These are phyloP conservation scores for Labeo rohita DNA, from an alignment of 2,113 vertebrate species.

Conservation along the genomic window DNA sequence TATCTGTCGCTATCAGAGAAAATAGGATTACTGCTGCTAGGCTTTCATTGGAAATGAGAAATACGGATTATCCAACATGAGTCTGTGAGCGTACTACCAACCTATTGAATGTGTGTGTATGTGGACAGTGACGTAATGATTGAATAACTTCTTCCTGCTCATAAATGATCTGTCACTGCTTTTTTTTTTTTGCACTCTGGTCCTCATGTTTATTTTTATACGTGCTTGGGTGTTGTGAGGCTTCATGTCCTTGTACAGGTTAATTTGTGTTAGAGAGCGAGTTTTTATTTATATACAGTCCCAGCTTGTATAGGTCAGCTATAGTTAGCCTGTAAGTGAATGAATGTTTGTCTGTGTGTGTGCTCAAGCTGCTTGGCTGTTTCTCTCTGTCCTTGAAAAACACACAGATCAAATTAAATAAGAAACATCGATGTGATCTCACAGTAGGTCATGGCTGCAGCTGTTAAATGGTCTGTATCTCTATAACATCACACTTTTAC, in stretches of 20 bases:
- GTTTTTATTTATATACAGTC: not conserved
- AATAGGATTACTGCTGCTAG: slow-evolving; percentile 63
- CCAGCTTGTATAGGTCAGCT: not conserved
- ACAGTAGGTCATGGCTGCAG: slow-evolving; percentile 55
- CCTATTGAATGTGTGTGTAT: slow-evolving; percentile 8
- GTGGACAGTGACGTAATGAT: not conserved
- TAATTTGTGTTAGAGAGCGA: not conserved
- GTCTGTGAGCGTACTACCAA: slow-evolving; percentile 24
- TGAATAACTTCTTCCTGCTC: slow-evolving; percentile 2
- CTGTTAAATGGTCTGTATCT: slow-evolving; percentile 45
- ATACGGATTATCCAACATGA: slow-evolving; percentile 59
- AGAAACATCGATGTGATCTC: slow-evolving; percentile 2
- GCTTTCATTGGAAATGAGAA: slow-evolving; percentile 59
- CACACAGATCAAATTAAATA: slow-evolving; percentile 13
- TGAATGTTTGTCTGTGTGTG: not conserved
- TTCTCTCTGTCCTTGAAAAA: slow-evolving; percentile 14
- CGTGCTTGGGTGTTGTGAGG: not conserved
- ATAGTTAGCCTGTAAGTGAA: not conserved
- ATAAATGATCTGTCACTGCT: slow-evolving; percentile 8
- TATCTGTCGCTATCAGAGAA: slow-evolving; percentile 35
- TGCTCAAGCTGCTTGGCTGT: not conserved
- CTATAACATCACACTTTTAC: slow-evolving; percentile 38
- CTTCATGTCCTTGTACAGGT: not conserved
- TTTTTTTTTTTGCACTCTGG: slow-evolving; percentile 27
- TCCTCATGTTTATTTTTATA: slow-evolving; percentile 34